Base-by-base conservation (phyloP, 2,888 invertebrate species). In the Odontothrips loti region DNA sequence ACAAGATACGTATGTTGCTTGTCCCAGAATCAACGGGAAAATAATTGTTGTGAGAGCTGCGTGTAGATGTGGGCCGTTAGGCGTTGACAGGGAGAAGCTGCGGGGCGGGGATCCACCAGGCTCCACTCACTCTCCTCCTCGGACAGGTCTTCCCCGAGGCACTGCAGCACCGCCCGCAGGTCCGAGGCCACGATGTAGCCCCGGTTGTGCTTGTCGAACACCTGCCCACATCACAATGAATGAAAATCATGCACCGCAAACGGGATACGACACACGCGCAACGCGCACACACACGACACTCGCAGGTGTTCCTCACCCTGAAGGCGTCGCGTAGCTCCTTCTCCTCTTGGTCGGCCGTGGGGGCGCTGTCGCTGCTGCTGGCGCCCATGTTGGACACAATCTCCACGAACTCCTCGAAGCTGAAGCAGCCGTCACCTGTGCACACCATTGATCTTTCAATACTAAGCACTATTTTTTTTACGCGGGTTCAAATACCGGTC, bases 111-210 rank as follows among this genome's bases (percentile, higher is more conserved):
- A n/a, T n/a, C n/a, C n/a, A n/a, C n/a, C n/a, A n/a, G n/a, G n/a
- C 58, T 11, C 17, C 17, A 58, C 58, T 92, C 87, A 95, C 96
- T 96, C 87, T 96, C 96, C 87, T 96, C 96, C 85, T 96, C 96
- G 17, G 94, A 94, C 79, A 96, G 88, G 86, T 96, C 95, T 87
- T 96, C 96, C 3, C 96, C 96, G 82, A 96, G 88, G 87, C 96
- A 96, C 87, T 96, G 96, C 82, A 96, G 88, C 11, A 96, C 96
- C 0, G 96, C 96, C 83, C 96, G 89, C 83, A 96, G 89, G 87
- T 96, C 96, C 0, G 95, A 95, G 2, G 96, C 95, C 80, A 95
- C 95, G 85, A 96, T 96, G 86, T 95, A 96, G 0, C 96, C 96
- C n/a, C 96, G 90, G 88, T 96, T 96, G 86, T 96, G 96, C 85